Base-by-base conservation (phyloP, 2,113 vertebrate species). In the Petrocephalus zakoni region DNA sequence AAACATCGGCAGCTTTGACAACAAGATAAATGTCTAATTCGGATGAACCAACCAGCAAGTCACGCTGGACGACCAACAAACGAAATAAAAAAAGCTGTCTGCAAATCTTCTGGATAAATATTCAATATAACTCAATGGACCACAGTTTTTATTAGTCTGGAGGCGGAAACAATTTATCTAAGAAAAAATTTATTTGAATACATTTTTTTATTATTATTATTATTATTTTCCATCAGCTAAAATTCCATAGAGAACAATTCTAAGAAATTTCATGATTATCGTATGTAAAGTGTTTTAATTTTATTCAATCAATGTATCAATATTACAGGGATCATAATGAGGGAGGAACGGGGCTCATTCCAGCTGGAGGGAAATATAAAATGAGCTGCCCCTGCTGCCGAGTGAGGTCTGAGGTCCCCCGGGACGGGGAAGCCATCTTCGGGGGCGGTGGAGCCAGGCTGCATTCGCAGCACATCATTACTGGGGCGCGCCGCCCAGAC, bases 401-500 rank as follows among this genome's bases (percentile, higher is more conserved):
- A 90, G 92, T 91, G 87, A 88, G 91, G 91, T 90, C 25, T 22
- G 84, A 90, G 87, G 89, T 91, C 92, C 87, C 87, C 88, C 78
- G 93, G 91, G 90, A 89, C 89, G 88, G 55, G 91, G 93, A 78
- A 90, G 64, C 91, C 90, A 92, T 81, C 90, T 93, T 90, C 92
- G 90, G 88, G 90, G 91, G 92, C 91, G 92, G 94, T 89, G 91
- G 93, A 88, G 92, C 87, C 91, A 91, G 93, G 92, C 94, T 94
- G 95, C 96, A 95, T 94, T 95, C 93, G 94, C 94, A 93, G 88
- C 91, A 90, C 90, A 94, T 96, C 94, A 95, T 90, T 94, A 94
- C 95, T 94, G 90, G 64, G 96, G 21, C 55, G 91, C 85, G 93
- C 91, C 94, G 93, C 93, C 95, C 95, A 94, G 91, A 95, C 92